Evolutionary conservation across 53 echinoderm and acorn worm species (phyloP).

Genomic region (Arbacia lixula): DNA sequence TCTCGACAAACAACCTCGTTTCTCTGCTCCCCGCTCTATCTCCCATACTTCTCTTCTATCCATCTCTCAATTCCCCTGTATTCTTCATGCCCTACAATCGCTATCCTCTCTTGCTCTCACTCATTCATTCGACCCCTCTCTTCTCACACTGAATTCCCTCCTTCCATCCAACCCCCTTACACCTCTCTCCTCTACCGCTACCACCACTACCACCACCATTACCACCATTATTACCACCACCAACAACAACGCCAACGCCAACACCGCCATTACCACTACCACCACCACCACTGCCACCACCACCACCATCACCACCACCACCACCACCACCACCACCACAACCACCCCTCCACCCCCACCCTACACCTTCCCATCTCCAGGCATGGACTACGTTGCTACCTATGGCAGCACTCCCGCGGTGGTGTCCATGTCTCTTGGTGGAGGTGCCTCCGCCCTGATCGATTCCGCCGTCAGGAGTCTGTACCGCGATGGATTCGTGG

Average conservation of each 20-base stretch:
- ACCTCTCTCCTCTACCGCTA: too few species aligned
- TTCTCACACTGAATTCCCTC: too few species aligned
- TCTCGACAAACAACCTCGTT: too few species aligned
- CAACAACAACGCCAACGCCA: neutral
- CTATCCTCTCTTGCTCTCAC: too few species aligned
- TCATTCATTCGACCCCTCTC: too few species aligned
- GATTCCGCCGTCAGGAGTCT: conserved; percentile 40
- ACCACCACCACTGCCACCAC: neutral
- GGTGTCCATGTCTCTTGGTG: conserved; percentile 50
- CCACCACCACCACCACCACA: neutral
- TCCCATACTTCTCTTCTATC: too few species aligned
- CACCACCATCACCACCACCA: neutral
- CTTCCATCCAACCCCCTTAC: too few species aligned
- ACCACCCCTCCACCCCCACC: neutral
- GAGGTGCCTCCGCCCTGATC: conserved; percentile 44
- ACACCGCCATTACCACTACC: neutral
- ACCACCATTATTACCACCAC: neutral
- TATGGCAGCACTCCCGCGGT: conserved; percentile 43
- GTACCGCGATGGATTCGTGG: conserved; percentile 45
- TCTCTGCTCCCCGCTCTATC: too few species aligned
- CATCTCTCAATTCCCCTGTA: too few species aligned
- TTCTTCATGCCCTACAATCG: too few species aligned
- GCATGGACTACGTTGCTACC: conserved; percentile 43
- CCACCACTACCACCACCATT: too few species aligned
- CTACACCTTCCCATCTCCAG: neutral